A percentile compares a stretch with the other conserved stretches of the same genome.
These are phyloP conservation scores for Petrocephalus microphthalmus DNA, from an alignment of 2,113 vertebrate species.

Conservation along the genomic window DNA sequence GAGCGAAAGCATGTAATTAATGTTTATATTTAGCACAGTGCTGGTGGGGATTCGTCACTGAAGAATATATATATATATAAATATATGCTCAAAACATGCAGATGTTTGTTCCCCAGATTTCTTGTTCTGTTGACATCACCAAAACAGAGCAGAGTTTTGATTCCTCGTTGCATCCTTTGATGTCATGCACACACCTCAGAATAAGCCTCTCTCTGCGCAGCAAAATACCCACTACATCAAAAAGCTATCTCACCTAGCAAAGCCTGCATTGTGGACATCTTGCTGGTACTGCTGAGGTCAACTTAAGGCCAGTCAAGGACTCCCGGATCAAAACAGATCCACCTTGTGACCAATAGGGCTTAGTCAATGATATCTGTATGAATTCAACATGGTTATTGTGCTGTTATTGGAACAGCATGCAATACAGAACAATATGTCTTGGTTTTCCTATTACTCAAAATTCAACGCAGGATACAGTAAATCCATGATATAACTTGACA, in stretches of 20 bases:
- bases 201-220: not conserved
- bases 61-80: too few species aligned
- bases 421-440: not conserved
- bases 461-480: not conserved
- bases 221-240: not conserved
- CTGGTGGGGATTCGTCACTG: not conserved
- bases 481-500: not conserved
- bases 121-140: not conserved
- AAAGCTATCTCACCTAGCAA: not conserved
- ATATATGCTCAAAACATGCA: not conserved
- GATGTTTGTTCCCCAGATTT: not conserved
- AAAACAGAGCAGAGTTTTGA: not conserved
- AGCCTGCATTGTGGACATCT: not conserved
- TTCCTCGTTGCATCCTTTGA: not conserved
- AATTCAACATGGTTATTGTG: not conserved
- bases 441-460: not conserved
- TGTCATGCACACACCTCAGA: not conserved
- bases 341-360: not conserved
- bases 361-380: not conserved
- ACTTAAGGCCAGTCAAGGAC: not conserved
- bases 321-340: not conserved
- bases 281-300: not conserved
- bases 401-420: not conserved
- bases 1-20: constrained; percentile 19
- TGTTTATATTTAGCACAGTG: constrained; percentile 24